Evolutionary conservation across 2,797 vertebrate species (phyloP).

Genomic region (Cottoperca gobio): DNA sequence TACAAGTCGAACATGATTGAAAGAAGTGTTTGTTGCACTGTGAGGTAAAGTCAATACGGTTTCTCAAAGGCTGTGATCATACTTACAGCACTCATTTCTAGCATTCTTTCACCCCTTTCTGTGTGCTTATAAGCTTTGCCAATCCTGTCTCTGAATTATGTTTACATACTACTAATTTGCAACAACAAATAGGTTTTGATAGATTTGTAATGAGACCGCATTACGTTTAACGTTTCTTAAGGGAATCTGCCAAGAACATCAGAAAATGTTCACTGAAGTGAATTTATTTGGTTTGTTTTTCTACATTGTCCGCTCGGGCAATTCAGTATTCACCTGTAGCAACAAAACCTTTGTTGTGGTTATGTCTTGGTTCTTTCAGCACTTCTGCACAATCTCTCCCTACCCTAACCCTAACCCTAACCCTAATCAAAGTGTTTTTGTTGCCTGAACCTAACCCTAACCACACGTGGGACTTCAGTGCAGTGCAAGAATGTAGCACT

Average conservation of each 20-base stretch:
- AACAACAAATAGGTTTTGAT: neutral
- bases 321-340: neutral
- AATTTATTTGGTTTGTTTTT: neutral
- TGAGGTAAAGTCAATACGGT: slow-evolving; percentile 19
- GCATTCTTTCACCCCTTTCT: neutral
- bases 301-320: neutral
- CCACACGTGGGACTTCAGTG: neutral
- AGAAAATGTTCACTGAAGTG: neutral
- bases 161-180: slow-evolving; percentile 6
- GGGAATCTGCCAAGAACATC: neutral
- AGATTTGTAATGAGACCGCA: neutral
- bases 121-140: neutral
- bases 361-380: neutral
- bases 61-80: neutral
- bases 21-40: slow-evolving; percentile 18
- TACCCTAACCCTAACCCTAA: no score
- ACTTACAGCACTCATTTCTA: neutral
- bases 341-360: neutral
- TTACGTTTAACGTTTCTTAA: neutral
- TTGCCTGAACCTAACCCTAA: neutral
- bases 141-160: neutral
- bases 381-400: neutral
- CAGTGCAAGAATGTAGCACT: neutral
- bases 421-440: no score
- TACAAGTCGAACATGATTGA: slow-evolving; percentile 13